A percentile compares a stretch with the other conserved stretches of the same genome.
phyloP scores from a whole-genome alignment of 2,888 invertebrate genomes.

The Troglohyphantes excavatus region DNA sequence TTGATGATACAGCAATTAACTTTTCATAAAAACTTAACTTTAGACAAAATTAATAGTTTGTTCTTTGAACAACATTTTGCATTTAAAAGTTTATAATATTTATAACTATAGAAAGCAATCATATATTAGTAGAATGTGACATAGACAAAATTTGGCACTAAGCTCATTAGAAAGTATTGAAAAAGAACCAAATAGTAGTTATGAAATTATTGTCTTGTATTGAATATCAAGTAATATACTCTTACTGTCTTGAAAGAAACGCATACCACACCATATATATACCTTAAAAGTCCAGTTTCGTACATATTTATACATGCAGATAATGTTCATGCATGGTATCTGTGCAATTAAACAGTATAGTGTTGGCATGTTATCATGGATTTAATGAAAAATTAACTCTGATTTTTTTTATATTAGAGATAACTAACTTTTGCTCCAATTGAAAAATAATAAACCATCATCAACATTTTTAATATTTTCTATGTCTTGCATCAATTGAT shows the following conservation, averaged over 20 bases:
- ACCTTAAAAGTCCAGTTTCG: not conserved
- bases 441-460: slow-evolving; percentile 19
- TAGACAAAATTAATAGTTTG: too few relatives aligned
- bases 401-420: slow-evolving; percentile 12
- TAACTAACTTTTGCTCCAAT: slow-evolving; percentile 32
- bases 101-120: too few relatives aligned
- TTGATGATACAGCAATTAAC: too few relatives aligned
- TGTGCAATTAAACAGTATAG: not conserved
- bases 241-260: not conserved
- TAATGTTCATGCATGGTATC: not conserved
- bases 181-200: not conserved
- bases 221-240: not conserved
- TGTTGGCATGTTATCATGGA: not conserved
- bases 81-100: too few relatives aligned
- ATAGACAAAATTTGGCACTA: not conserved
- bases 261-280: not conserved
- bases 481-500: slow-evolving; percentile 68
- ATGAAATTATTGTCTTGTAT: not conserved
- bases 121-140: not conserved
- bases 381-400: not conserved
- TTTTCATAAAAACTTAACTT: too few relatives aligned
- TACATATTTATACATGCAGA: not conserved
- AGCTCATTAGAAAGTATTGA: not conserved
- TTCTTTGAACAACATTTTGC: too few relatives aligned
- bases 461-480: slow-evolving; percentile 55